Conservation (phyloP, 2,888 invertebrate species). For the Dynastes grantii region DNA sequence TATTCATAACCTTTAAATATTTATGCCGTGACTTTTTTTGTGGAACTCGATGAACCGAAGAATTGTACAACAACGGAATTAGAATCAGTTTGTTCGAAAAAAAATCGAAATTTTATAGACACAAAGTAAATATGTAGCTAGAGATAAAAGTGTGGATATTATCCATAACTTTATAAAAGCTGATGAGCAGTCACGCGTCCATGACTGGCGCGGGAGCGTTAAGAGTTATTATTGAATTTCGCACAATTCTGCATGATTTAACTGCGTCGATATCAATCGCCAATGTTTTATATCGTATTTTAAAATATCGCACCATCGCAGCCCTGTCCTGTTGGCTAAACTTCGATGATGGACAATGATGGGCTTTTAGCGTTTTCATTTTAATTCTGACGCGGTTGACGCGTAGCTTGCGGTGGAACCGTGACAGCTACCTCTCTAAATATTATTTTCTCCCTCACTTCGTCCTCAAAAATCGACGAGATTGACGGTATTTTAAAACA, state of each 20-base stretch:
- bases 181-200: neutral
- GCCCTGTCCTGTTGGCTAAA: neutral
- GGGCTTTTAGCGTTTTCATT: constrained; percentile 17
- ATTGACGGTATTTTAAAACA: neutral
- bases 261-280: constrained; percentile 11
- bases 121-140: too few species aligned
- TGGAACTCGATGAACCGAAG: too few species aligned
- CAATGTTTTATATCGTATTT: neutral
- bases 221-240: constrained; percentile 15
- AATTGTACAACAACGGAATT: too few species aligned
- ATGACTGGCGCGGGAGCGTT: constrained; percentile 12
- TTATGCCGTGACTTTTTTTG: too few species aligned
- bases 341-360: neutral
- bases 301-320: neutral
- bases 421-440: neutral
- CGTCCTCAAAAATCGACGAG: neutral
- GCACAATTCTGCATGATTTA: neutral
- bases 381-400: neutral
- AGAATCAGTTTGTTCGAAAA: too few species aligned
- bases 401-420: neutral
- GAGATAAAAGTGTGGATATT: too few species aligned
- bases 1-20: too few species aligned
- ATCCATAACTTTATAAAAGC: too few species aligned
- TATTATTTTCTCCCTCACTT: neutral
- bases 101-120: too few species aligned